Evolutionary conservation across 1,140 invertebrate species (phyloP).

Genomic region (Parapsyche elsis): DNA sequence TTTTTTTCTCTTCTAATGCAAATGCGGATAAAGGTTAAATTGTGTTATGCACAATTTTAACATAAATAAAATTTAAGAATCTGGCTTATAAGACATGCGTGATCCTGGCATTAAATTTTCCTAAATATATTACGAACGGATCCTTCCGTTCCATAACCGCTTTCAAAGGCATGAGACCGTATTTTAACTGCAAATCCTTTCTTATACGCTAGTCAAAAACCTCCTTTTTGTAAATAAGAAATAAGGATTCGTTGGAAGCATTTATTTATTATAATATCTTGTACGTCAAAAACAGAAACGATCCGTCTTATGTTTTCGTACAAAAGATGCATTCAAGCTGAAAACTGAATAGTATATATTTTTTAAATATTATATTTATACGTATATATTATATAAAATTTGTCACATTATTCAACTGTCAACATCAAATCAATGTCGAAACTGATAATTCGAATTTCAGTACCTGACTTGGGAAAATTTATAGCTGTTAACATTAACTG

Average conservation of each 20-base stretch:
- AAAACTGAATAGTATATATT: background rate
- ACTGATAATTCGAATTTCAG: background rate
- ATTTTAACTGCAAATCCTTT: constrained; percentile 23
- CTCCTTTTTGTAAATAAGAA: background rate
- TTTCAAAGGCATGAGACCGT: background rate
- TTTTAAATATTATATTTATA: background rate
- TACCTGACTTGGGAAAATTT: background rate
- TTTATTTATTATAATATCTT: constrained; percentile 21
- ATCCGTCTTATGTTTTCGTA: background rate
- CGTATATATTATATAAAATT: background rate
- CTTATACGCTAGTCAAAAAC: background rate
- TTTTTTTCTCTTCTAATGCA: too few species aligned
- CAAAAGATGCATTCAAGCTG: constrained; percentile 5
- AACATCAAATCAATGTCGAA: background rate
- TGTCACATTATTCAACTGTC: background rate
- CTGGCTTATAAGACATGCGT: background rate
- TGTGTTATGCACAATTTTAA: too few species aligned
- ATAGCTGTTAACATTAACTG: constrained; percentile 13
- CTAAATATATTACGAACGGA: background rate
- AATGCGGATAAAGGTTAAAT: too few species aligned
- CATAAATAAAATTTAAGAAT: too few species aligned
- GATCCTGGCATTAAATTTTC: background rate
- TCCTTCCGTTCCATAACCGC: background rate
- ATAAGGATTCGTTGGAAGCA: background rate
- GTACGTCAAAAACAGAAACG: background rate